Conservation (phyloP, 2,888 invertebrate genomes). For the Papilio elwesi region DNA sequence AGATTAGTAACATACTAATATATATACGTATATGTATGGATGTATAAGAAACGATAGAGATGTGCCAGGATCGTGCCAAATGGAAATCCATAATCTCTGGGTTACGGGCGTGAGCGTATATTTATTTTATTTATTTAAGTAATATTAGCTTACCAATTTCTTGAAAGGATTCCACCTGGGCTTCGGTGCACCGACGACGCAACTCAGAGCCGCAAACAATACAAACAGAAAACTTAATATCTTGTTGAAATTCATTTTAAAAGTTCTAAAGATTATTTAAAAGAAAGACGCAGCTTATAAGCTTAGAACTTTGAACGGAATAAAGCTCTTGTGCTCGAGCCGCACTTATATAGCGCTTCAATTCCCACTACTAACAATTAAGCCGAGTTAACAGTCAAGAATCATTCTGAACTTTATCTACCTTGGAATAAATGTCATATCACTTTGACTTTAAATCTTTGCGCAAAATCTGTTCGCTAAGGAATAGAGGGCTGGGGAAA, state of each 20-base stretch:
- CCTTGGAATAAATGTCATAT: neutral
- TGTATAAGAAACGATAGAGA: no score
- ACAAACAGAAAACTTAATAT: slow-evolving; percentile 50
- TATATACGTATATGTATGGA: no score
- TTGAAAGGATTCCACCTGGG: slow-evolving; percentile 60
- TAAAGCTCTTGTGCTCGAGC: neutral
- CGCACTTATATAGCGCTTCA: neutral
- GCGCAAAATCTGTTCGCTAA: neutral
- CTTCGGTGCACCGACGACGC: slow-evolving; percentile 52
- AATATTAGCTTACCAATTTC: slow-evolving; percentile 52
- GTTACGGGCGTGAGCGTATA: no score
- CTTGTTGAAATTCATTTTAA: slow-evolving; percentile 39
- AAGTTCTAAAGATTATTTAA: neutral
- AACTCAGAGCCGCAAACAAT: slow-evolving; percentile 48
- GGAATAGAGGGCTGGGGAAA: neutral
- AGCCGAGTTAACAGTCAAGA: neutral
- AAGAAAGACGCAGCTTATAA: neutral
- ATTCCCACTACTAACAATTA: neutral
- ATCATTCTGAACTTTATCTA: neutral
- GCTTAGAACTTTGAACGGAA: neutral
- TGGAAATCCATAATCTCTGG: no score
- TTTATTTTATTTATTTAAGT: no score
- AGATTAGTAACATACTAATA: no score
- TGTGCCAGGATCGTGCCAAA: no score
- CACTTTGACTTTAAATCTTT: neutral